Conservation (phyloP, 2,797 vertebrate species). For the Muscicapa striata region DNA sequence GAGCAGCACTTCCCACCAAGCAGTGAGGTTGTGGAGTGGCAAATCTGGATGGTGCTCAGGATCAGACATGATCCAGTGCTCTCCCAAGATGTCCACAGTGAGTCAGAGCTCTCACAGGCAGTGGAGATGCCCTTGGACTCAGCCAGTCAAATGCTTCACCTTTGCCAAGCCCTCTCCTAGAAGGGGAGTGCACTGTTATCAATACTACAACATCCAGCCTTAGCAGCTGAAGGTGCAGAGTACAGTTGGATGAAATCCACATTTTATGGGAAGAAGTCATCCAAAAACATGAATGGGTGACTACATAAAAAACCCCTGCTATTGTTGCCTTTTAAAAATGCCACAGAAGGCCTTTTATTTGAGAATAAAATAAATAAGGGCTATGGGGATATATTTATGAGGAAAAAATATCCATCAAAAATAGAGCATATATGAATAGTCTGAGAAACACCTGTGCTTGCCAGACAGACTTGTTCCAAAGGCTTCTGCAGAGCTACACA, state of each 20-base stretch:
- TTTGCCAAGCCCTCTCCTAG: too few relatives aligned
- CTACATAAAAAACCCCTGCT: background rate
- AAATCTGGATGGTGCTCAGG: background rate
- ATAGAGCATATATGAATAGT: background rate
- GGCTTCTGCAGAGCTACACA: background rate
- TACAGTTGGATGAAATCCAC: background rate
- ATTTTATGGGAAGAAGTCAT: background rate
- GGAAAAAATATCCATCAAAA: background rate
- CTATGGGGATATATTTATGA: background rate
- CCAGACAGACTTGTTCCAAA: background rate
- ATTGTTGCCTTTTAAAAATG: background rate
- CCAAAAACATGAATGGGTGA: background rate
- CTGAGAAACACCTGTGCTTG: background rate
- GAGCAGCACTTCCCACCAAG: background rate
- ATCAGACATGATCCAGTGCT: background rate
- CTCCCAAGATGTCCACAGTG: fast-evolving
- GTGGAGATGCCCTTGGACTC: background rate
- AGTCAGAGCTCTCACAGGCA: background rate
- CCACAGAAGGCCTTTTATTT: background rate
- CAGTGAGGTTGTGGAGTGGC: background rate
- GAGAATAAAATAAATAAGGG: background rate
- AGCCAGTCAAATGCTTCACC: background rate
- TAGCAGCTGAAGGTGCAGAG: background rate
- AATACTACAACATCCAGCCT: background rate
- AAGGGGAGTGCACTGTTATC: background rate